These are phyloP conservation scores for Clarias platycephalus DNA, from an alignment of 2,797 vertebrate genomes.

Conservation along the genomic window DNA sequence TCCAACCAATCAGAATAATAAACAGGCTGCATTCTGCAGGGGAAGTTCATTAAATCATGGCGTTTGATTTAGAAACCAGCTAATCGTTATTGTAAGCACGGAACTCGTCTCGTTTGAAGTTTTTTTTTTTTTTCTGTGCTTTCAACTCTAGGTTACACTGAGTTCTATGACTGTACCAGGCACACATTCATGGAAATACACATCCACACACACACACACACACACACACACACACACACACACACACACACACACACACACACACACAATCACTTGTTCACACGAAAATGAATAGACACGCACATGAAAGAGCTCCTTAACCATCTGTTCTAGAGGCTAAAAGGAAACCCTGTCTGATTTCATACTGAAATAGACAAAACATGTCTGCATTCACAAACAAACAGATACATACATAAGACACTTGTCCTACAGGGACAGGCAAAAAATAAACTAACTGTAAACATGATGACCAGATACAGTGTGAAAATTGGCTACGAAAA, in stretches of 20 bases:
- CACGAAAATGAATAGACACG: conserved; percentile 63
- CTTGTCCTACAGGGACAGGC: conserved; percentile 47
- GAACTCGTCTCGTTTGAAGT: conserved; percentile 75
- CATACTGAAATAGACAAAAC: conserved; percentile 80
- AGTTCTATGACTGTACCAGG: conserved; percentile 71
- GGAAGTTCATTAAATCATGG: conserved; percentile 83
- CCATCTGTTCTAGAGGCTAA: conserved; percentile 77
- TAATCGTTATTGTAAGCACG: conserved; percentile 74
- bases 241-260: conserved; percentile 33
- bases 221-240: conserved; percentile 37
- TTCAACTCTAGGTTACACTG: conserved; percentile 72
- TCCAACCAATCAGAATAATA: conserved; percentile 78
- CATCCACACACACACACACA: conserved; percentile 34
- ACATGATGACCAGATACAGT: conserved; percentile 45
- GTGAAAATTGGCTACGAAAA: conserved; percentile 31
- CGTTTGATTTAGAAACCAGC: conserved; percentile 80
- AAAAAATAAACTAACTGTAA: conserved; percentile 42
- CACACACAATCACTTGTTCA: conserved; percentile 45
- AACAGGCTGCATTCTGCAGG: conserved; percentile 73
- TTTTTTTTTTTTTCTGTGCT: conserved; percentile 71
- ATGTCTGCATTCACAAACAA: conserved; percentile 71
- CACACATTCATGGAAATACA: conserved; percentile 53
- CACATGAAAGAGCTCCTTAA: conserved; percentile 76
- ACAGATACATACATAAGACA: conserved; percentile 47
- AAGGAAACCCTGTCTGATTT: conserved; percentile 78